phyloP scores from a whole-genome alignment of 2,888 invertebrate species.

The Steromphala cineraria region DNA sequence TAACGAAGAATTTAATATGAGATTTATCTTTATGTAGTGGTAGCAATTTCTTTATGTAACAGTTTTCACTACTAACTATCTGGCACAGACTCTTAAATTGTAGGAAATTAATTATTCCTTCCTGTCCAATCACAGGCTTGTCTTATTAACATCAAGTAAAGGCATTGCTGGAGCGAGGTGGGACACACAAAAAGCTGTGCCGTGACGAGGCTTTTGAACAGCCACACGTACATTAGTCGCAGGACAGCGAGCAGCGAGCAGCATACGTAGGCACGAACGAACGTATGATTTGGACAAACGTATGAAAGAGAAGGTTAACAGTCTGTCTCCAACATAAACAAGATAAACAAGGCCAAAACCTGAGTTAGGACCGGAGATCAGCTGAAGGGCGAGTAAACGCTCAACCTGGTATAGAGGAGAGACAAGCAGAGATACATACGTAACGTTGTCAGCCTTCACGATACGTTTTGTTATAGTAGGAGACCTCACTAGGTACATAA shows the following conservation, averaged over 20 bases:
- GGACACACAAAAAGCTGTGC: conserved; percentile 9
- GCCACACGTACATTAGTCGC: background rate
- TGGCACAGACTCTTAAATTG: too few relatives aligned
- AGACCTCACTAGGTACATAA: too few relatives aligned
- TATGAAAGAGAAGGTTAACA: conserved; percentile 15
- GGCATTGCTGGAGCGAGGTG: background rate
- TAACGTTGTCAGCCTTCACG: too few relatives aligned
- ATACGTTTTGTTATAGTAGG: too few relatives aligned
- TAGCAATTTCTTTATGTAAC: too few relatives aligned
- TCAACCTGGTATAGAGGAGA: conserved; percentile 10
- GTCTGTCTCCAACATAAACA: conserved; percentile 20
- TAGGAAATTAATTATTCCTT: too few relatives aligned
- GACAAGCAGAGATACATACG: background rate
- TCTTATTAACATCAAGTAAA: too few relatives aligned
- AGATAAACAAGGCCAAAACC: conserved; percentile 20
- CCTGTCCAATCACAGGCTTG: too few relatives aligned
- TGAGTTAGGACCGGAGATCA: conserved; percentile 15
- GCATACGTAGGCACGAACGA: conserved; percentile 10
- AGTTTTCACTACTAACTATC: too few relatives aligned
- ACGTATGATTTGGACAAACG: conserved; percentile 2
- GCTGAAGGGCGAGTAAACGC: background rate
- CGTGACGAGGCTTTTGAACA: background rate
- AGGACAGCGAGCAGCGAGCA: conserved; percentile 9
- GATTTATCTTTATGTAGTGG: too few relatives aligned
- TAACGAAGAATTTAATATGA: too few relatives aligned